These are phyloP conservation scores for Terrapene triunguis DNA, from an alignment of 2,113 vertebrate genomes.

Conservation along the genomic window DNA sequence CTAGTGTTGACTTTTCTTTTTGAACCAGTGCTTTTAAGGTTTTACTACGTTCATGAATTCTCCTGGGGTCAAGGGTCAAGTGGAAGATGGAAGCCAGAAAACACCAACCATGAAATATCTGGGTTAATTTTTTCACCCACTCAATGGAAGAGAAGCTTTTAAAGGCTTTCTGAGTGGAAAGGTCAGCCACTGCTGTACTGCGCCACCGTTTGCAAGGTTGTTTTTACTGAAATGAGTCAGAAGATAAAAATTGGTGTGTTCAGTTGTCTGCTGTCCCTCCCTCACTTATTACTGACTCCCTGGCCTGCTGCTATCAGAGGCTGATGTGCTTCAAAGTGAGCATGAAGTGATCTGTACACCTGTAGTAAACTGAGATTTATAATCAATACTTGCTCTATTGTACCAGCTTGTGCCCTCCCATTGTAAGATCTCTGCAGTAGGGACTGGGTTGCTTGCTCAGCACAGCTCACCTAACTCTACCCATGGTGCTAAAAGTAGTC, in stretches of 20 bases:
- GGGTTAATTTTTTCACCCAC: background rate
- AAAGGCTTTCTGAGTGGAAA: background rate
- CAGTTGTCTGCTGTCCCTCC: background rate
- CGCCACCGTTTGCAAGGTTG: background rate
- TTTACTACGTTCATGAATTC: background rate
- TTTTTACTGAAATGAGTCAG: background rate
- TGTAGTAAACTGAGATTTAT: accelerated
- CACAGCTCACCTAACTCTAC: background rate
- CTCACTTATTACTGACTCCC: background rate
- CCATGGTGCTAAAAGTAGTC: accelerated
- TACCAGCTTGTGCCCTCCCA: background rate
- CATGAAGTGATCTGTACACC: background rate
- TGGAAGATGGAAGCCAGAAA: background rate
- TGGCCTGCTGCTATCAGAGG: background rate
- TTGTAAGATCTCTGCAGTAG: background rate
- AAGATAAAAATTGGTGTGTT: background rate
- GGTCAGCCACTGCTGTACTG: background rate
- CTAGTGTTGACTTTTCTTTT: background rate
- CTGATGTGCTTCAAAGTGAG: background rate
- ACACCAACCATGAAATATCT: background rate
- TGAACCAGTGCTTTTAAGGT: background rate
- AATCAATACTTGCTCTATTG: background rate
- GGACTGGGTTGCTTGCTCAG: background rate
- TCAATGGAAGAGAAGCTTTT: background rate
- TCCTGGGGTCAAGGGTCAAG: background rate